These are phyloP conservation scores for Mastacembelus armatus DNA, from an alignment of 2,797 vertebrate genomes.

Conservation along the genomic window DNA sequence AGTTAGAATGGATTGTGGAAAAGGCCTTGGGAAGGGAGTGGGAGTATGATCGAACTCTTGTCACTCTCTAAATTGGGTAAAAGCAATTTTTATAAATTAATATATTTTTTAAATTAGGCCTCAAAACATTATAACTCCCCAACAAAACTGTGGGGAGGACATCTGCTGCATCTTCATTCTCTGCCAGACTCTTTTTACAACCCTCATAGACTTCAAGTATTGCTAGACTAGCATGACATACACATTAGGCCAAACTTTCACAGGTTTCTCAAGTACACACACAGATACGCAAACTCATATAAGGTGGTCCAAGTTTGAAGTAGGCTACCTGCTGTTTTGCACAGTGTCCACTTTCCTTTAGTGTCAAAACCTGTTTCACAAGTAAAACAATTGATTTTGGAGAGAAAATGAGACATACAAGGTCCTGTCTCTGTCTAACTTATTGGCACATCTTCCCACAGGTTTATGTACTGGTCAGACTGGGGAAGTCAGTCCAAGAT, in stretches of 20 bases:
- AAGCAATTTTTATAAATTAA: conserved; percentile 7
- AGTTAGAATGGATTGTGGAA: too few species aligned
- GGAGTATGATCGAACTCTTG: neutral
- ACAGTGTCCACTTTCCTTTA: conserved; percentile 10
- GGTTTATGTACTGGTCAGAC: conserved; percentile 99
- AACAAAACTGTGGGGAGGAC: conserved; percentile 11
- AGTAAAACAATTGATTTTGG: conserved; percentile 18
- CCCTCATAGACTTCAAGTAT: too few species aligned
- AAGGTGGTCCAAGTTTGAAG: conserved; percentile 28
- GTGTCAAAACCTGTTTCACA: conserved; percentile 24
- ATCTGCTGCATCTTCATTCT: conserved; percentile 27
- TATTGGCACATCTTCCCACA: conserved; percentile 53
- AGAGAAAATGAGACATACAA: conserved; percentile 16
- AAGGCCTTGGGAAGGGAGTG: neutral
- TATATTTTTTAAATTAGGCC: neutral
- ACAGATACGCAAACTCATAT: too few species aligned
- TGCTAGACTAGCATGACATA: conserved; percentile 69
- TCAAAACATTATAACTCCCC: conserved; percentile 3
- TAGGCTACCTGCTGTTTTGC: conserved; percentile 31
- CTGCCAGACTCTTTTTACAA: too few species aligned
- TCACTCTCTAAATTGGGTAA: neutral
- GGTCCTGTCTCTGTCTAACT: neutral
- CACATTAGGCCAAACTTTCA: conserved; percentile 56
- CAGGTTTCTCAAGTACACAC: conserved; percentile 20
- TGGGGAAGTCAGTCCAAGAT: conserved; percentile 96